Evolutionary conservation across 2,797 vertebrate species (phyloP).

Genomic region (Pagetopsis macropterus): DNA sequence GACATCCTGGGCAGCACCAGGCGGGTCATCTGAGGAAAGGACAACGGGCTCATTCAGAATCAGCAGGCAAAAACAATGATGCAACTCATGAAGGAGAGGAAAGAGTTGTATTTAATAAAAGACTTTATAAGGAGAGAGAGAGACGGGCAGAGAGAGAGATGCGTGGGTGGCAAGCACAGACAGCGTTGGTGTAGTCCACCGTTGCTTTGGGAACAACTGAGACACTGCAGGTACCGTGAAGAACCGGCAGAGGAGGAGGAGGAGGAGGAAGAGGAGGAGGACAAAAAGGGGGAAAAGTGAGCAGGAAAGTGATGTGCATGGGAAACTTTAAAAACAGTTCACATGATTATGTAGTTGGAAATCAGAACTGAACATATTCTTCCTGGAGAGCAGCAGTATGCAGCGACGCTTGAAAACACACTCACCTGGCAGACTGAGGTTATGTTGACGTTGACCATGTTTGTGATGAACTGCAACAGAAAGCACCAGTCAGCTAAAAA

Average conservation of each 20-base stretch:
- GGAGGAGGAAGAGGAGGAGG: not conserved
- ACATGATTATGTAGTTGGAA: not conserved
- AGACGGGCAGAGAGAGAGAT: conserved; percentile 48
- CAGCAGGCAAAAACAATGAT: conserved; percentile 13
- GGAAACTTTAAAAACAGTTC: conserved; percentile 15
- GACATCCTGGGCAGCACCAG: conserved; percentile 95
- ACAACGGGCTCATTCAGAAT: conserved; percentile 19
- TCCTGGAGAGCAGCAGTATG: not conserved
- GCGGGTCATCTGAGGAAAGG: conserved; percentile 90
- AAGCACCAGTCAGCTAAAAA: conserved; percentile 12
- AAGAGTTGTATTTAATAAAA: conserved; percentile 17
- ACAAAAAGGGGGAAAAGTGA: conserved; percentile 5
- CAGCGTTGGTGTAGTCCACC: conserved; percentile 83
- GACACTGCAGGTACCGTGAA: conserved; percentile 79
- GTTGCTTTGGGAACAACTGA: conserved; percentile 85
- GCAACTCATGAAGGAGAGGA: conserved; percentile 18
- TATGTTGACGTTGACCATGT: conserved; percentile 92
- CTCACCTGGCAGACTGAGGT: conserved; percentile 91
- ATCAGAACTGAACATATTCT: not conserved
- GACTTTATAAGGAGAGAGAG: conserved; percentile 26
- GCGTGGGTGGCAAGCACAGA: conserved; percentile 80
- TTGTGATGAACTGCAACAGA: conserved; percentile 87
- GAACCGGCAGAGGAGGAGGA: conserved; percentile 56
- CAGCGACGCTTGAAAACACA: not conserved
- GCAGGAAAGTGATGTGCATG: conserved; percentile 2